phyloP scores from a whole-genome alignment of 2,888 invertebrate species.

The Mythimna loreyi region DNA sequence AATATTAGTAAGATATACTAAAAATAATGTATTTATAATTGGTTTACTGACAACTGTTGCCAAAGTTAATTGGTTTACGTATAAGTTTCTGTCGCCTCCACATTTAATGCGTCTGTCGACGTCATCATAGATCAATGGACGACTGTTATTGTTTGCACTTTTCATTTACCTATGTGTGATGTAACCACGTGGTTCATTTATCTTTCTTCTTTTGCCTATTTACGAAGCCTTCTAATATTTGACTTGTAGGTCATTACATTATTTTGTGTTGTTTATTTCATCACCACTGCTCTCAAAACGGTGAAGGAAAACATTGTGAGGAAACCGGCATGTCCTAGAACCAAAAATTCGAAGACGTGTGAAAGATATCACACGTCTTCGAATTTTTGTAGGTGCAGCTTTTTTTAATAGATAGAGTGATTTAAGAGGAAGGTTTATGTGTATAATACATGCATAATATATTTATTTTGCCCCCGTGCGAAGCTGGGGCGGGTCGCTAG shows the following conservation, averaged over 20 bases:
- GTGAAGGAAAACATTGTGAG: no score
- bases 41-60: constrained; percentile 10
- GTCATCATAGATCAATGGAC: constrained; percentile 38
- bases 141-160: constrained; percentile 7
- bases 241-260: no score
- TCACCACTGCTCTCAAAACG: neutral
- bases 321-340: no score
- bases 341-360: no score
- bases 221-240: neutral
- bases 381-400: no score
- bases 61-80: constrained; percentile 27
- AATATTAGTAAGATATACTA: no score
- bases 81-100: constrained; percentile 8
- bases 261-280: neutral
- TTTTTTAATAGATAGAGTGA: no score
- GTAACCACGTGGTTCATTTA: neutral
- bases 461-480: no score
- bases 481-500: no score
- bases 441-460: no score
- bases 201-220: neutral
- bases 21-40: neutral
- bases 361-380: no score
- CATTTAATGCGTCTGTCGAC: constrained; percentile 3
- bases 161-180: neutral
- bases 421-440: no score